Evolutionary conservation across 2,888 invertebrate genomes (phyloP), one percentile per base, ranked within the genome.

Genomic region (Conops quadrifasciatus): DNA sequence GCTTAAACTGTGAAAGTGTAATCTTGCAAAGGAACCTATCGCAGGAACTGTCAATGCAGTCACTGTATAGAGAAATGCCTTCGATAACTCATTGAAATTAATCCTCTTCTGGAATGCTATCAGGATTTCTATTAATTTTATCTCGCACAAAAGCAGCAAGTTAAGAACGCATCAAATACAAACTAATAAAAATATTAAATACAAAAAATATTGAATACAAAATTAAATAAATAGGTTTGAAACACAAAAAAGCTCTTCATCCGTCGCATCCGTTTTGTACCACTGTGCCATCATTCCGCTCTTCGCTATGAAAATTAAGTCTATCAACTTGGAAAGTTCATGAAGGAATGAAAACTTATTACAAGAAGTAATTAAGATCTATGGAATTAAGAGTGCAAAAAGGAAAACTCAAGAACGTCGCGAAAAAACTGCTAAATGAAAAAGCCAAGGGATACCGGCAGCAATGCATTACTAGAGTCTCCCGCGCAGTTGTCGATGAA

Each of bases 291-390:
- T 47, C 9, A 36, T 7, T 36, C 5, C 36, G 15, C 4, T 15
- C 45, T 45, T 3, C 21, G 9, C 26, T 28, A 75, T 73, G 71
- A 77, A 78, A 80, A 78, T 79, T 16, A 30, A 51, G 68, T 68
- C 80, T 78, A 81, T 81, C 80, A 82, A 81, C 80, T 80, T 77
- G 78, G 78, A 78, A 67, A 81, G 81, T 79, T 81, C 36, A 36
- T 36, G 82, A 80, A 79, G 79, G 80, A 81, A 83, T 81, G 80
- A 82, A 83, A 83, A 83, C 80, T 83, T 83, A 81, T 81, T 82
- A 83, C 81, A 81, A 82, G 82, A 83, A 83, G 83, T 83, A 81
- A 83, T 83, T 83, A 83, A 83, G 82, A 80, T 80, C 77, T 80
- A 79, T 80, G 77, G 78, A 81, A 82, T 82, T 82, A 81, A 80